Evolutionary conservation across 2,113 vertebrate genomes (phyloP).

Genomic region (Podarcis raffonei): DNA sequence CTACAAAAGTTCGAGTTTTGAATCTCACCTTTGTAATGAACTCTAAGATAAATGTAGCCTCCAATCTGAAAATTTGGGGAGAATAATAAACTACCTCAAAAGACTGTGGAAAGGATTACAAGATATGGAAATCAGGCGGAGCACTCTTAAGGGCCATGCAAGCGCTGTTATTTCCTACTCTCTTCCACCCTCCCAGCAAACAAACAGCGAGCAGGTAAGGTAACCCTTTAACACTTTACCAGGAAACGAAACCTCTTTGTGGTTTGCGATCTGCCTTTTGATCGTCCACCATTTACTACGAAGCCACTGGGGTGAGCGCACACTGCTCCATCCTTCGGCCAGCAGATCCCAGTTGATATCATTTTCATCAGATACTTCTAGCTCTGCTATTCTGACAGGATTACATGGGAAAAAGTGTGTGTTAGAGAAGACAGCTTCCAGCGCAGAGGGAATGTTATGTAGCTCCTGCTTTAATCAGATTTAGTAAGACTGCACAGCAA

Average conservation of each 20-base stretch:
- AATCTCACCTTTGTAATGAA: background rate
- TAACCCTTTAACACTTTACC: slow-evolving; percentile 74
- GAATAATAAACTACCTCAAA: background rate
- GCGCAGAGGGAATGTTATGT: background rate
- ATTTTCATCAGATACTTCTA: slow-evolving; percentile 94
- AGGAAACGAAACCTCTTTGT: slow-evolving; percentile 94
- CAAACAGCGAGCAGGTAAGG: background rate
- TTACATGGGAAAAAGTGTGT: slow-evolving; percentile 54
- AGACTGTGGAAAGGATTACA: background rate
- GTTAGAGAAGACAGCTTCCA: slow-evolving; percentile 56
- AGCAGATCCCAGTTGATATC: slow-evolving; percentile 96
- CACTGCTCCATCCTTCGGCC: slow-evolving; percentile 96
- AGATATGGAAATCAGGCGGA: background rate
- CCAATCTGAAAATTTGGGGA: too few relatives aligned
- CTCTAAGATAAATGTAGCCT: background rate
- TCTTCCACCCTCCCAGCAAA: background rate
- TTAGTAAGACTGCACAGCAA: slow-evolving; percentile 52
- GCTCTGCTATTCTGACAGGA: slow-evolving; percentile 87
- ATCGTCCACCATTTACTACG: slow-evolving; percentile 99
- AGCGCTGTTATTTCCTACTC: background rate
- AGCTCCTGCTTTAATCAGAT: slow-evolving; percentile 32
- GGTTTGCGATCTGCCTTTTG: slow-evolving; percentile 97
- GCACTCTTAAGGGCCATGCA: background rate
- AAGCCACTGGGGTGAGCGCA: slow-evolving; percentile 97
- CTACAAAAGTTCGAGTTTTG: background rate